A percentile compares a stretch with the other conserved stretches of the same genome.
phyloP scores from a whole-genome alignment of 2,113 vertebrate species.

The Genyomyrus donnyi region DNA sequence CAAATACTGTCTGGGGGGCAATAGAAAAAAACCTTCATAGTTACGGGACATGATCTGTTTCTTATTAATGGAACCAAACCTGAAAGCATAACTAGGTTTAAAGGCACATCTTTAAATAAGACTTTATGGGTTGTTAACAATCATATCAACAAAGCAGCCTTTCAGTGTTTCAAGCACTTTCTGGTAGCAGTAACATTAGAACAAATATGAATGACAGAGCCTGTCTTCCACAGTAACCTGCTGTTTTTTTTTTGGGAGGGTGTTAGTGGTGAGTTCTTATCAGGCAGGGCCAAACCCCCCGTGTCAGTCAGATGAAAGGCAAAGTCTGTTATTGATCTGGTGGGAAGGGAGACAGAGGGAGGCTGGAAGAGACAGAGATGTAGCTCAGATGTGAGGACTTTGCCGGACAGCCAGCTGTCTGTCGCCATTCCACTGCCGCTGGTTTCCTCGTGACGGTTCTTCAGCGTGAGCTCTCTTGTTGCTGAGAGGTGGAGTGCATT shows the following conservation, averaged over 20 bases:
- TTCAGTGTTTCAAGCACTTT: background rate
- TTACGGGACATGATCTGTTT: background rate
- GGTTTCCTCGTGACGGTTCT: conserved; percentile 30
- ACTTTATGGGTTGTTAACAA: background rate
- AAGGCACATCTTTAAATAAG: background rate
- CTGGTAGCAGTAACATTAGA: background rate
- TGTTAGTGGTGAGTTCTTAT: conserved; percentile 49
- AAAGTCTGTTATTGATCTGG: conserved; percentile 68
- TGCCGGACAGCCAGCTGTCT: conserved; percentile 45
- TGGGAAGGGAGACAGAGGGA: conserved; percentile 36
- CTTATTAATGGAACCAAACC: background rate
- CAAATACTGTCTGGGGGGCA: background rate
- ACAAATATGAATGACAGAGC: background rate
- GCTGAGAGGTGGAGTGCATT: background rate
- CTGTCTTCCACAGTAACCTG: conserved; percentile 9
- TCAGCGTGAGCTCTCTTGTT: background rate
- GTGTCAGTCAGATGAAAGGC: conserved; percentile 75
- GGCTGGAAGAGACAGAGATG: conserved; percentile 19
- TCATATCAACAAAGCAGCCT: background rate
- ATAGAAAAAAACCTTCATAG: background rate
- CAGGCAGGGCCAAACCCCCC: conserved; percentile 65
- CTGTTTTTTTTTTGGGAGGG: background rate
- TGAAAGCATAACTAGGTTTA: background rate
- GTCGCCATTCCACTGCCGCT: conserved; percentile 33
- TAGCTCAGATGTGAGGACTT: conserved; percentile 43